Evolutionary conservation across 2,797 vertebrate species (phyloP), one percentile per base, ranked within the genome.

Genomic region (Falco rusticolus): DNA sequence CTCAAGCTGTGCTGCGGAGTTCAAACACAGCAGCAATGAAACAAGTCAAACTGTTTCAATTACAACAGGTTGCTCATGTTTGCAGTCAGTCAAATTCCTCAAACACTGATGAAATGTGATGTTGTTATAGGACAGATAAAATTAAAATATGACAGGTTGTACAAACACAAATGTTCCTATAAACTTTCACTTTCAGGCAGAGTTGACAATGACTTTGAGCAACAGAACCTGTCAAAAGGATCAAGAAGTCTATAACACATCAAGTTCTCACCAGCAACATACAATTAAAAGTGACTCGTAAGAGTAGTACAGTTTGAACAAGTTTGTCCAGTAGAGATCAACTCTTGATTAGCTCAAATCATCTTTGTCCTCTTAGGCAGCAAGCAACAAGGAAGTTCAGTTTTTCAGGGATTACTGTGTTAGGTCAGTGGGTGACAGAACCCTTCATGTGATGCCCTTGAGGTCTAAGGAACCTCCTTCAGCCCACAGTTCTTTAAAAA

Each of bases 1-100:
- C 98, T 99, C 99, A 69, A 99, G 98, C 96, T 99, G 99, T 93
- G 98, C 99, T 99, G 96, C 94, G 86, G 97, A 98, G 96, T 98
- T 97, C 95, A 98, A 98, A 97, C 93, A 96, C 21, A 97, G 85
- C 83, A 94, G 94, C 89, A 88, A 85, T 90, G 90, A 98, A 96
- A 98, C 97, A 97, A 97, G 92, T 56, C 91, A 92, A 97, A 95
- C 84, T 84, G 68, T 85, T 96, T 97, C 94, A 96, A 85, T 97
- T 98, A 98, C 97, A 98, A 97, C 85, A 95, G 90, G 97, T 94
- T 93, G 96, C 85, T 97, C 96, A 34, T 97, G 97, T 98, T 96
- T 97, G 95, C 97, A 98, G 95, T 97, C 97, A 97, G 93, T 97
- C 97, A 98, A 95, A 97, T 94, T 97, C 97, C 96, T 96, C 94